phyloP scores from a whole-genome alignment of 2,888 invertebrate species.

The Cerastis leucographa region DNA sequence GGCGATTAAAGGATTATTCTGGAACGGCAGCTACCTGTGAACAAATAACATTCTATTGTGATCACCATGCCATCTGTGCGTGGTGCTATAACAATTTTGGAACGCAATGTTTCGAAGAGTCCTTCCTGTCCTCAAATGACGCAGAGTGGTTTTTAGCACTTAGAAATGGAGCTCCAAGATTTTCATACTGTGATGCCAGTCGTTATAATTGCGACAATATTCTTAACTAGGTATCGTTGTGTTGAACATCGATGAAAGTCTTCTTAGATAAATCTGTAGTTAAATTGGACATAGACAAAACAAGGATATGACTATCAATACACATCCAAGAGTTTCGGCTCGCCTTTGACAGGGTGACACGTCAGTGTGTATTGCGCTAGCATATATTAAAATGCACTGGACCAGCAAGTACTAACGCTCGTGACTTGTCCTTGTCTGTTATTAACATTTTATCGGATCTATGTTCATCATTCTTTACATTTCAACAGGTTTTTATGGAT shows the following conservation, averaged over 20 bases:
- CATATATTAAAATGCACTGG: slow-evolving; percentile 7
- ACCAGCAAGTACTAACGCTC: not conserved
- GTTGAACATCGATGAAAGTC: not conserved
- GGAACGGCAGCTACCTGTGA: slow-evolving; percentile 37
- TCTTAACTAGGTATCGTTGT: not conserved
- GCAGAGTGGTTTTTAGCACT: slow-evolving; percentile 5
- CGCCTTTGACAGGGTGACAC: not conserved
- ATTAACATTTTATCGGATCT: not conserved
- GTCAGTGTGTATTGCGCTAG: not conserved
- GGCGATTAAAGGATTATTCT: slow-evolving; percentile 48
- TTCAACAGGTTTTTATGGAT: not conserved
- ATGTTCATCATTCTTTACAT: not conserved
- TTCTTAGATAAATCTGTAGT: not conserved
- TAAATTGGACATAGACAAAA: not conserved
- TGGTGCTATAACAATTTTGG: slow-evolving; percentile 30
- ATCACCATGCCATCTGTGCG: slow-evolving; percentile 32
- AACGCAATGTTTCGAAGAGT: slow-evolving; percentile 12
- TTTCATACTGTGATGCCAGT: not conserved
- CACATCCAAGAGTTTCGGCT: not conserved
- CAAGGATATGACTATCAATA: not conserved
- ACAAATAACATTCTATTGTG: slow-evolving; percentile 51
- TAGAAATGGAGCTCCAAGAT: not conserved
- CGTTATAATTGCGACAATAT: not conserved
- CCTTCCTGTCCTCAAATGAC: slow-evolving; percentile 8
- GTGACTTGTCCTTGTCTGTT: not conserved